phyloP scores from a whole-genome alignment of 2,888 invertebrate species.

The Acanthacorydalis orientalis region DNA sequence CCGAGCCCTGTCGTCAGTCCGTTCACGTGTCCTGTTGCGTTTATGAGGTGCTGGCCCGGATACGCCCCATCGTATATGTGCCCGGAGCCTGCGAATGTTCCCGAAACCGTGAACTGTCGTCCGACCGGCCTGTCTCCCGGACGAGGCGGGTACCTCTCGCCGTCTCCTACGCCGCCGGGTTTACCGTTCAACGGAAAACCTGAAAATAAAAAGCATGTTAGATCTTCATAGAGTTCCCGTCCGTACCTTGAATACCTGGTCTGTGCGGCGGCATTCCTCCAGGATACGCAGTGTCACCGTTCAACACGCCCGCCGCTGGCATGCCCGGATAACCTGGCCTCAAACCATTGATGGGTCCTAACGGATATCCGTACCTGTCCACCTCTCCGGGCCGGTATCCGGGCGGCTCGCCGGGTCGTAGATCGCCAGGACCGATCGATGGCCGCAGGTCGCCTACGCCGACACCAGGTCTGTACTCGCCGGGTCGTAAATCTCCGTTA shows the following conservation, averaged over 20 bases:
- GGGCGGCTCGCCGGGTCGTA: too few relatives aligned
- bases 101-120: not conserved
- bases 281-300: not conserved
- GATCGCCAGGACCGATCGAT: too few relatives aligned
- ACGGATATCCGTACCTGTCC: not conserved
- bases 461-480: too few relatives aligned
- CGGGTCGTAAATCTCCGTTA: too few relatives aligned
- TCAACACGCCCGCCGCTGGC: too few relatives aligned
- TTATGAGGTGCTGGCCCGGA: too few relatives aligned
- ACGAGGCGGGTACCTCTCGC: too few relatives aligned
- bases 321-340: too few relatives aligned
- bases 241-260: not conserved
- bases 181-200: too few relatives aligned
- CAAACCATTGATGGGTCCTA: not conserved
- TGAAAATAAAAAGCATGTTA: too few relatives aligned
- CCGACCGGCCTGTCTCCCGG: not conserved
- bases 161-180: not conserved
- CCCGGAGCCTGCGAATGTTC: not conserved
- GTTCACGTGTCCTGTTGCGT: not conserved
- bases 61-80: not conserved
- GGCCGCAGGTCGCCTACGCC: too few relatives aligned
- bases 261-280: not conserved
- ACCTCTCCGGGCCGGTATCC: not conserved
- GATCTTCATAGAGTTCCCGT: not conserved
- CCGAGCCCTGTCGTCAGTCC: not conserved